Evolutionary conservation across 2,797 vertebrate species (phyloP).

Genomic region (Gymnopithys bicolor): DNA sequence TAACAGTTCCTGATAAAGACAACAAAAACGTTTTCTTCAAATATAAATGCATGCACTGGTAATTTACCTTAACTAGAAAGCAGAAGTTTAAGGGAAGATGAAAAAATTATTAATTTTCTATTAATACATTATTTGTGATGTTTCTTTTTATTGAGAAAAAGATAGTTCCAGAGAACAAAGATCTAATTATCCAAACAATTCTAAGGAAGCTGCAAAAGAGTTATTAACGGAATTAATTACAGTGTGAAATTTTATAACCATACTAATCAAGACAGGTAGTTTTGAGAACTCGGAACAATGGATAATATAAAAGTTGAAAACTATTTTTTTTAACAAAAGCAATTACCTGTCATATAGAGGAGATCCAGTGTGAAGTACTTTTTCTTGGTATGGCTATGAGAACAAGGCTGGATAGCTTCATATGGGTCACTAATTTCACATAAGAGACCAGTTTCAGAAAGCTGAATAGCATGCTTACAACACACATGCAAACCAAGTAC

Average conservation of each 20-base stretch:
- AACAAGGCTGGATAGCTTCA: background rate
- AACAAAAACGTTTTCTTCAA: background rate
- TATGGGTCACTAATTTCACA: accelerated
- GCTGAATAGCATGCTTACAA: background rate
- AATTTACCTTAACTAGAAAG: background rate
- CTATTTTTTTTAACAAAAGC: background rate
- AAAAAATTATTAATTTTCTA: background rate
- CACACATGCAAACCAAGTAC: background rate
- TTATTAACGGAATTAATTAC: background rate
- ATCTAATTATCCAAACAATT: background rate
- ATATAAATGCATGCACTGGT: background rate
- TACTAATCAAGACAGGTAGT: background rate
- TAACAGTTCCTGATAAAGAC: background rate
- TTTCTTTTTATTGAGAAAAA: background rate
- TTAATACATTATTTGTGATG: background rate
- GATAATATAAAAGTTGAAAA: background rate
- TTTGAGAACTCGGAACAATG: background rate
- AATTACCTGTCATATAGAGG: background rate
- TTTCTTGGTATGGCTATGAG: background rate
- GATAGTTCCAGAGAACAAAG: background rate
- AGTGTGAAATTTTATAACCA: background rate
- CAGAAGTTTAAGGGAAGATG: background rate
- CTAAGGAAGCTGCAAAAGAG: background rate
- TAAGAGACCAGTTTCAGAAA: background rate
- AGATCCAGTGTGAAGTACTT: background rate